Conservation (phyloP, 2,113 vertebrate species). For the Equus przewalskii region DNA sequence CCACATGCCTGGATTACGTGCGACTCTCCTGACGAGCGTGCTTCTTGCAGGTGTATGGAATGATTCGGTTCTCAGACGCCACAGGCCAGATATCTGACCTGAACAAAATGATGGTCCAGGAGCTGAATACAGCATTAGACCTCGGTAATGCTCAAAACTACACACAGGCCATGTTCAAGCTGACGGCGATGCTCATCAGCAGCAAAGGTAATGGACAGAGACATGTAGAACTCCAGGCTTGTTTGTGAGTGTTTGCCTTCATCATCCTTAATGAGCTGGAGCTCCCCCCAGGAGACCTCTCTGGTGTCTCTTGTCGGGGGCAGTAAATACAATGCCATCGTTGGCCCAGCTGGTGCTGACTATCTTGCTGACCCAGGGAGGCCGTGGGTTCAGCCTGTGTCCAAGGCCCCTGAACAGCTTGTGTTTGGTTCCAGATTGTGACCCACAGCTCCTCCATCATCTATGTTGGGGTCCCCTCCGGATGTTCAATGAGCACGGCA, state of each 20-base stretch:
- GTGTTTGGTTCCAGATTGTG: slow-evolving; percentile 90
- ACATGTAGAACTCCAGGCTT: not conserved
- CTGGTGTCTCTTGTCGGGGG: not conserved
- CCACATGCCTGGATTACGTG: accelerated
- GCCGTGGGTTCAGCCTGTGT: accelerated
- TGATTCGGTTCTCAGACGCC: slow-evolving; percentile 95
- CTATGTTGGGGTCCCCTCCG: slow-evolving; percentile 97
- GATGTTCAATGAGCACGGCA: slow-evolving; percentile 97
- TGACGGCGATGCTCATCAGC: slow-evolving; percentile 96
- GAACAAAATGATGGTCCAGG: slow-evolving; percentile 94
- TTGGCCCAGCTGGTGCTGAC: not conserved
- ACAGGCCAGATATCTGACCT: slow-evolving; percentile 94
- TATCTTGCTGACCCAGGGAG: not conserved
- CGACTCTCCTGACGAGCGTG: not conserved
- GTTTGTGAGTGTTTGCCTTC: not conserved
- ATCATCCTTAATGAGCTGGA: not conserved
- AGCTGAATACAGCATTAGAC: slow-evolving; percentile 92
- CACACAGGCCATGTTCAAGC: slow-evolving; percentile 97
- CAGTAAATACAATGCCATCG: not conserved
- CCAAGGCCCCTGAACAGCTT: not conserved
- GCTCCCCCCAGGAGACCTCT: not conserved
- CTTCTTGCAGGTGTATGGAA: slow-evolving; percentile 93
- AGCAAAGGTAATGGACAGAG: slow-evolving; percentile 91
- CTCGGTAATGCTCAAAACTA: slow-evolving; percentile 90
- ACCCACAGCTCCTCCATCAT: slow-evolving; percentile 96